Conservation (phyloP, 2,797 vertebrate species). For the Crenichthys baileyi region DNA sequence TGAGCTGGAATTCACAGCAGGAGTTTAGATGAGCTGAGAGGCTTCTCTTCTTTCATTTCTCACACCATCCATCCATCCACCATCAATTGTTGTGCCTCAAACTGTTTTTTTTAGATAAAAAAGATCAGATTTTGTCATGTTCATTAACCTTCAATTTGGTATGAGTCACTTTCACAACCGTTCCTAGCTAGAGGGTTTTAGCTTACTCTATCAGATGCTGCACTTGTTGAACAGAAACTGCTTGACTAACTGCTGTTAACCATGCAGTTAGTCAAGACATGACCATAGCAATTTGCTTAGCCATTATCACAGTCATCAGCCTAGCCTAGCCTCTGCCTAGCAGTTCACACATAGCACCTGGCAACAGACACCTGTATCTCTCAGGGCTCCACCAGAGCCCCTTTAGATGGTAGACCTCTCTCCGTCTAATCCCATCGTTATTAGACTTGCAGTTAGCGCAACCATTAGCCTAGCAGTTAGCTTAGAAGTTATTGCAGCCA, state of each 20-base stretch:
- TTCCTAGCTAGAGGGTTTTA: neutral
- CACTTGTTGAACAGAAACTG: neutral
- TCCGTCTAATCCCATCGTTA: too few species aligned
- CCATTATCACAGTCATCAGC: neutral
- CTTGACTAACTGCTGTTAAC: neutral
- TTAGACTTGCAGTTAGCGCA: neutral
- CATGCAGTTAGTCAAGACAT: neutral
- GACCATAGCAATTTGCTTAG: neutral
- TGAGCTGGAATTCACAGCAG: conserved; percentile 17
- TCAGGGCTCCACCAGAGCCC: neutral
- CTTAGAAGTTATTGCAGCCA: neutral
- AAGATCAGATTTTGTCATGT: neutral
- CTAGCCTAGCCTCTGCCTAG: neutral
- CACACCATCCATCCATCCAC: neutral
- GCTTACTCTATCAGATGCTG: neutral
- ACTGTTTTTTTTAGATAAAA: neutral
- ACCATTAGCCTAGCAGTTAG: neutral
- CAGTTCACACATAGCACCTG: neutral
- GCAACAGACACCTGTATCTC: neutral
- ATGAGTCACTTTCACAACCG: neutral
- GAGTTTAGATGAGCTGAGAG: neutral
- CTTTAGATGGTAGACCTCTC: too few species aligned
- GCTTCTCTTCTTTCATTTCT: neutral
- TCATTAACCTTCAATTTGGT: neutral
- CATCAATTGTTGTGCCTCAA: neutral